A percentile compares a stretch with the other conserved stretches of the same genome.
These are phyloP conservation scores for Acanthisitta chloris DNA, from an alignment of 2,113 vertebrate species.

Conservation along the genomic window DNA sequence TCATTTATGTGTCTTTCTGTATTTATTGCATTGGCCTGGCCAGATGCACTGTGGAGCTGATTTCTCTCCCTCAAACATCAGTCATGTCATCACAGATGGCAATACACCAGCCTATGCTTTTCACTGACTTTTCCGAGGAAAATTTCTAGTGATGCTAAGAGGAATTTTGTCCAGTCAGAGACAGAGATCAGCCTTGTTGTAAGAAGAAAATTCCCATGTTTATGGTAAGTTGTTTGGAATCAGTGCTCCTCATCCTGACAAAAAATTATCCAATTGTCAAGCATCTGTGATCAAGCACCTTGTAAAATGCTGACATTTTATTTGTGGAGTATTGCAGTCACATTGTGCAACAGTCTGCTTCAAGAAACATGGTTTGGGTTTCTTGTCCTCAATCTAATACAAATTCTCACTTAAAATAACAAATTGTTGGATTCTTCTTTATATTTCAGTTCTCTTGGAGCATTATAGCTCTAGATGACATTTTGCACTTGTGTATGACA, in stretches of 20 bases:
- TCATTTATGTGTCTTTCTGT: conserved; percentile 1
- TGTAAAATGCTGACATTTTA: not conserved
- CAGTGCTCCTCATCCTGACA: not conserved
- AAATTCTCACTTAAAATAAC: not conserved
- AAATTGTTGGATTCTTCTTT: not conserved
- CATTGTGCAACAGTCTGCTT: not conserved
- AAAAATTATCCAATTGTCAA: not conserved
- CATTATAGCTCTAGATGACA: too few species aligned
- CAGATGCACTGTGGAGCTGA: not conserved
- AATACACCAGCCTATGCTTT: not conserved
- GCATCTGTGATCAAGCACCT: not conserved
- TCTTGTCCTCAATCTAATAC: not conserved
- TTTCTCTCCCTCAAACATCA: not conserved
- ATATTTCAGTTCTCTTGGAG: not conserved
- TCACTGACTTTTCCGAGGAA: not conserved
- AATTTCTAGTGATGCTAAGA: not conserved
- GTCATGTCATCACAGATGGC: not conserved
- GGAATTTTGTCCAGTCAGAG: not conserved
- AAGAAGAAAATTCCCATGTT: not conserved
- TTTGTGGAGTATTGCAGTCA: not conserved
- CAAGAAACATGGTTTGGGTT: not conserved
- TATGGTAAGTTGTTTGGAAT: not conserved
- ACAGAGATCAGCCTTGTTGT: too few species aligned
- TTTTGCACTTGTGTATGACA: not conserved
- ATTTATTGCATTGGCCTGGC: not conserved